Evolutionary conservation across 2,113 vertebrate genomes (phyloP).

Genomic region (Athene cunicularia): DNA sequence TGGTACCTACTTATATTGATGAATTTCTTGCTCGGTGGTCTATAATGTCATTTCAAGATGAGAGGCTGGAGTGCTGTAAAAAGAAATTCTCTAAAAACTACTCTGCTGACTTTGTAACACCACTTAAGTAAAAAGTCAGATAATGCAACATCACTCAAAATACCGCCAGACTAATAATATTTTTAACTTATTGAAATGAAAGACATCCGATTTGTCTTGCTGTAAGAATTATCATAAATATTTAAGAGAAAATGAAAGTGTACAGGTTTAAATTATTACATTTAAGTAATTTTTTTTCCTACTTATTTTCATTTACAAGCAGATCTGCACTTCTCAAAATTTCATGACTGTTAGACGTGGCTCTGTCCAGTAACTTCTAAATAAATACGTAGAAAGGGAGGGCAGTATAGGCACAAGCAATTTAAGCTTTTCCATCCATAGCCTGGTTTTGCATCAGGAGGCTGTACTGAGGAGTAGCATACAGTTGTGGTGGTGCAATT

Average conservation of each 20-base stretch:
- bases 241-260: background rate
- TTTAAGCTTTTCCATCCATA: background rate
- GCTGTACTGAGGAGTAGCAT: accelerated
- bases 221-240: background rate
- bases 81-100: constrained; percentile 41
- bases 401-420: background rate
- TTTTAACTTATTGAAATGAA: constrained; percentile 12
- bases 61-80: constrained; percentile 19
- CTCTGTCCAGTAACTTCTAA: background rate
- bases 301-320: background rate
- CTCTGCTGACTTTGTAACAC: constrained; percentile 44
- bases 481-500: too few species aligned
- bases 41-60: constrained; percentile 33
- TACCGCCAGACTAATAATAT: background rate
- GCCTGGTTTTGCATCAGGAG: background rate
- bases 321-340: background rate
- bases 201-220: background rate
- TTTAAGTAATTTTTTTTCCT: background rate
- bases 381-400: background rate
- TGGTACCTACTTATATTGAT: constrained; percentile 39
- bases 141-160: constrained; percentile 27
- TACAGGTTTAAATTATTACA: background rate
- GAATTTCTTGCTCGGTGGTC: constrained; percentile 33
- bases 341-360: background rate
- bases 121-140: constrained; percentile 26